Conservation (phyloP, 2,888 invertebrate species). For the Apodemia zela region DNA sequence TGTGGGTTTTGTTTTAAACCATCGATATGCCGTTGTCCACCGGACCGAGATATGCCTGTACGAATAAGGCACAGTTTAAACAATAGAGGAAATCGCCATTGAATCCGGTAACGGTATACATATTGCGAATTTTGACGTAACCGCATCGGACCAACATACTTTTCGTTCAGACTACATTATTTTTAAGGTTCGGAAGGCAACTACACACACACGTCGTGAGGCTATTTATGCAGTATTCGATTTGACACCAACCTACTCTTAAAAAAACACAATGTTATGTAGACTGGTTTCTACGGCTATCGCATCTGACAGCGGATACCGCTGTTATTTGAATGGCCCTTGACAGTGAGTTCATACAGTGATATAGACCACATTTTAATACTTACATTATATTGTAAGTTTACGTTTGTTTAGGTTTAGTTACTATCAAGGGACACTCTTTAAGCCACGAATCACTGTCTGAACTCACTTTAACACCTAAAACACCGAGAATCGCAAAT, state of each 20-base stretch:
- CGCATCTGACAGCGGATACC: background rate
- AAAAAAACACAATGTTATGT: background rate
- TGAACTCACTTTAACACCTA: slow-evolving; percentile 10
- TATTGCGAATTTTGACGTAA: background rate
- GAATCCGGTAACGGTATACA: background rate
- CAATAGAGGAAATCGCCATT: background rate
- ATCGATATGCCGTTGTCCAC: background rate
- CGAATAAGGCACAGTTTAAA: background rate
- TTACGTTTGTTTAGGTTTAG: background rate
- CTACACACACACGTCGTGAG: background rate
- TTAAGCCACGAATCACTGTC: background rate
- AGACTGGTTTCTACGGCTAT: background rate
- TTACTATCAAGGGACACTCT: background rate
- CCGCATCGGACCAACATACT: background rate
- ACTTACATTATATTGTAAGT: background rate
- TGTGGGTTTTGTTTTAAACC: background rate
- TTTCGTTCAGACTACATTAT: background rate
- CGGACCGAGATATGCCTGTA: background rate
- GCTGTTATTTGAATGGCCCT: background rate
- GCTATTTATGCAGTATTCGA: background rate
- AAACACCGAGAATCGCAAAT: slow-evolving; percentile 9
- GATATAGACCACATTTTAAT: background rate
- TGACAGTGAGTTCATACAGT: background rate
- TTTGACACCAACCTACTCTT: background rate
- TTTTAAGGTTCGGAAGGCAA: background rate